These are phyloP conservation scores for Scolopax mira DNA, from an alignment of 2,113 vertebrate genomes.

Conservation along the genomic window DNA sequence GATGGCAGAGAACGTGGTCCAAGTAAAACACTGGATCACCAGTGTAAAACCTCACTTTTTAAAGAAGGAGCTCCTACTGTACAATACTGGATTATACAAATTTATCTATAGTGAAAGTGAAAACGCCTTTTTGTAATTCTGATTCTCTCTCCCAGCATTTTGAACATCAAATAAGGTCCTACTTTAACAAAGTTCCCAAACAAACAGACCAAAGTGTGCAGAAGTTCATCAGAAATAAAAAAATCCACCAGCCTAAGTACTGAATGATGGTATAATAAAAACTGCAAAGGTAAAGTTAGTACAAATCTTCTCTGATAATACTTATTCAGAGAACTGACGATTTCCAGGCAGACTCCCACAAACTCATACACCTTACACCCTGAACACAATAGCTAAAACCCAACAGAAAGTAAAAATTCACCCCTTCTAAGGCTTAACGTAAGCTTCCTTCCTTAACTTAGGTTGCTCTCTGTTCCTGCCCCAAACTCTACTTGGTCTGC, in stretches of 20 bases:
- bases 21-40: background rate
- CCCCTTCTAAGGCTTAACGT: background rate
- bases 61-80: background rate
- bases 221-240: background rate
- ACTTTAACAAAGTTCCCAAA: background rate
- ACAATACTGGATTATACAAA: background rate
- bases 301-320: background rate
- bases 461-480: background rate
- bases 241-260: background rate
- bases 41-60: background rate
- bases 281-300: background rate
- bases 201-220: background rate
- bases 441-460: background rate
- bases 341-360: background rate
- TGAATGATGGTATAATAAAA: background rate
- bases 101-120: background rate
- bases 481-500: background rate
- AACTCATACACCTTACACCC: background rate
- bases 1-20: background rate
- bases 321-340: background rate
- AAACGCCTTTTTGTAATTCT: background rate
- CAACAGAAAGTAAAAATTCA: background rate
- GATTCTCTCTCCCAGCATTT: background rate
- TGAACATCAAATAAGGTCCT: background rate
- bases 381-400: background rate